Percentiles rank a stretch among this genome's conserved stretches.
Evolutionary conservation across 1,140 invertebrate genomes (phyloP).

Genomic region (Aradophagus sp.): DNA sequence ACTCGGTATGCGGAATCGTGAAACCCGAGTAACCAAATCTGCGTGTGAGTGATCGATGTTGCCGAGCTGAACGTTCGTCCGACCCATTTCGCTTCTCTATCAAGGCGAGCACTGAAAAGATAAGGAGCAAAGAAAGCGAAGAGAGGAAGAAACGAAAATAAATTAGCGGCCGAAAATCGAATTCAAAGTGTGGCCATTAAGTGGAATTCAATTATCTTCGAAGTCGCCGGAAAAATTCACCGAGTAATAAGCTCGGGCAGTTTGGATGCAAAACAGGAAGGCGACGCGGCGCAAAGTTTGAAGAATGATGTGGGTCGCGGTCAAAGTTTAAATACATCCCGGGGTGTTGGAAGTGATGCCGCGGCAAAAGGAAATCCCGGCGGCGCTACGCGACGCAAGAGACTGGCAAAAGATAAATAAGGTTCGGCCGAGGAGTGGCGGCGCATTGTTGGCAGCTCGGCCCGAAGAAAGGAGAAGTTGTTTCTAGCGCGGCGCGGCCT

Average conservation of each 20-base stretch:
- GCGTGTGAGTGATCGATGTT: slow-evolving; percentile 30
- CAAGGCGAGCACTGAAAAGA: too few species aligned
- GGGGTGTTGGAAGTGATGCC: slow-evolving; percentile 31
- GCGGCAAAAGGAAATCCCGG: slow-evolving; percentile 25
- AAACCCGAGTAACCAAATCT: slow-evolving; percentile 39
- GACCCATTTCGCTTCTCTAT: slow-evolving; percentile 26
- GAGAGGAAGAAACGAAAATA: slow-evolving; percentile 15
- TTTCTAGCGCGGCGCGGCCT: slow-evolving; percentile 55
- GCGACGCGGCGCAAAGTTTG: too few species aligned
- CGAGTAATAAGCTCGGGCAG: not conserved
- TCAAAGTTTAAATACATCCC: slow-evolving; percentile 2
- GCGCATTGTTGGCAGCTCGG: slow-evolving; percentile 44
- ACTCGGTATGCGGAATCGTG: slow-evolving; percentile 22
- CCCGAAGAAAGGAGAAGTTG: slow-evolving; percentile 55
- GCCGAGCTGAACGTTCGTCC: slow-evolving; percentile 14
- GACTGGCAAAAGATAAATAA: slow-evolving; percentile 50
- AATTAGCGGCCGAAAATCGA: slow-evolving; percentile 15
- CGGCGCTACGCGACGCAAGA: slow-evolving; percentile 9
- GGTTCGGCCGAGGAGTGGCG: slow-evolving; percentile 38
- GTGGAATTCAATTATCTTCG: slow-evolving; percentile 10
- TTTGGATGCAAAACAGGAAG: too few species aligned
- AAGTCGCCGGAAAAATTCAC: slow-evolving; percentile 6
- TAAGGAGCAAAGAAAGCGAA: slow-evolving; percentile 5
- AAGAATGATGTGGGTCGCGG: not conserved
- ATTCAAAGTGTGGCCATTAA: slow-evolving; percentile 4